Base-by-base conservation (phyloP, 37 sponge, comb jelly and placozoan genomes). In the Spongilla lacustris region DNA sequence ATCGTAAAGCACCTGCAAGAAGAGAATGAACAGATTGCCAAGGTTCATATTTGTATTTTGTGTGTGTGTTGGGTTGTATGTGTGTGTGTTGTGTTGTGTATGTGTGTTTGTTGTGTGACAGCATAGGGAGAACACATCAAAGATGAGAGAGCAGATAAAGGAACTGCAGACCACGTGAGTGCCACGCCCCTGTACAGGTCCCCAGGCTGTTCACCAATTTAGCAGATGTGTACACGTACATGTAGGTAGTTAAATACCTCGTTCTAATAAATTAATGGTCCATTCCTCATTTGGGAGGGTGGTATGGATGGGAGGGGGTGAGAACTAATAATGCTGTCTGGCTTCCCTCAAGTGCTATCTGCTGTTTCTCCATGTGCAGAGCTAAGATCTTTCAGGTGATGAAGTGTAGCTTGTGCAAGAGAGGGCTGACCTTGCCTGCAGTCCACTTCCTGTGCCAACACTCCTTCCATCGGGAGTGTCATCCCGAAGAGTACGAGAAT, bases 401-500 rank as follows among this genome's bases (percentile, higher is more conserved):
- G 84, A 98, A 96, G 90, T 98, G 99, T 71, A 86, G 82, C n/a
- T 35, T 84, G 83, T 98, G 99, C 69, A 90, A 79, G 36, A 86
- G 94, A 36, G 89, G 87, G 21, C 88, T 98, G 25, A 37, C 75
- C 74, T 89, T 96, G 2, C 99, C 99, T 24, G 97, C 97, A 27
- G 85, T 98, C 32, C 99, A 98, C 83, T 94, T 98, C 81, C 94
- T 98, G 35, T 98, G 99, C 69, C 79, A 90, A 69, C 99, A 98
- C 91, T 96, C 96, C 81, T 98, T 91, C 85, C 99, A 98, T 78
- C 96, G 91, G 67, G 85, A 78, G 71, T 97, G 97, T 71, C 84
- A 94, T 8, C 91, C 89, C 21, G 98, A 94, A 1, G 98, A 98
- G 41, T 90, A 85, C 29, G 94, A 98, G 26, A 86, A 88, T 49